Evolutionary conservation across 2,113 vertebrate species (phyloP).

Genomic region (Ginglymostoma cirratum): DNA sequence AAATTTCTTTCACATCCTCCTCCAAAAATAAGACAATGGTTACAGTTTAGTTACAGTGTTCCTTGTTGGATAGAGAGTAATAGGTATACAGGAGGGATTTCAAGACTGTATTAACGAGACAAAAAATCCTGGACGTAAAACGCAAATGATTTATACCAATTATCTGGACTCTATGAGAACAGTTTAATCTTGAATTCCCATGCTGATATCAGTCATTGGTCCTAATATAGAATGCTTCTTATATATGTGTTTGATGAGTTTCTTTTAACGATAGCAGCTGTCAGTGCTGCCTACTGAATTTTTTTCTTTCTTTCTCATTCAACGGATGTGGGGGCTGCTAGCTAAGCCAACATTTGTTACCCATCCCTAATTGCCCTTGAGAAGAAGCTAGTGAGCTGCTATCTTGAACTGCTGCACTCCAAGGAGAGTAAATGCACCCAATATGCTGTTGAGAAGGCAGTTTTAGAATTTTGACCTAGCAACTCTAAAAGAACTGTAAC

Average conservation of each 20-base stretch:
- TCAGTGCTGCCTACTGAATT: background rate
- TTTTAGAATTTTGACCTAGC: no score
- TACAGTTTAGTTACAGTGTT: background rate
- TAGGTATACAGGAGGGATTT: background rate
- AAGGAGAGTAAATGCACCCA: no score
- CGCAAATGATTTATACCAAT: background rate
- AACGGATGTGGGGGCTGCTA: no score
- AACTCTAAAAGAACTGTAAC: no score
- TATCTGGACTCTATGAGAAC: background rate
- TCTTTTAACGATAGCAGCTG: background rate
- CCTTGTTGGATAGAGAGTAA: background rate
- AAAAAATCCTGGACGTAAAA: background rate
- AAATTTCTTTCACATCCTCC: background rate
- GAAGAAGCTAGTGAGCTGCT: no score
- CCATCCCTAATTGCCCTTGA: no score
- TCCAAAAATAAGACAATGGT: background rate
- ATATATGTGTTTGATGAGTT: background rate
- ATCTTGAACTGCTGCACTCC: no score
- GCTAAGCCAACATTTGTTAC: no score
- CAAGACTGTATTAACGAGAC: background rate
- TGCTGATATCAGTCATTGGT: background rate
- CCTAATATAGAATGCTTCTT: background rate
- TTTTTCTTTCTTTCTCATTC: background rate
- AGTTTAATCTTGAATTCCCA: slow-evolving; percentile 2
- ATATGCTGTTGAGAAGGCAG: no score